phyloP scores from a whole-genome alignment of 2,888 invertebrate genomes.

The Nephrotoma flavescens region DNA sequence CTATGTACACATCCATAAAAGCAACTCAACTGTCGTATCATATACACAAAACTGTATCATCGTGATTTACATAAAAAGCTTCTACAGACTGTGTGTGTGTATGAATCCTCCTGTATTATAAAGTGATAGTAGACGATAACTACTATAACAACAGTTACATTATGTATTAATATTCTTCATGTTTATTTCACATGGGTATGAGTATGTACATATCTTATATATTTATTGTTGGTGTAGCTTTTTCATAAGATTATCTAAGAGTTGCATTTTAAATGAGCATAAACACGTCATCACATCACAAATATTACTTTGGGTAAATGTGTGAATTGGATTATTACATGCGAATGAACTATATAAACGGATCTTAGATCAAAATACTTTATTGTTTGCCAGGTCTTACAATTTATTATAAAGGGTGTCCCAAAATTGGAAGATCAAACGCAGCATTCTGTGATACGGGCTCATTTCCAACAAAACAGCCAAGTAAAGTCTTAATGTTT shows the following conservation, averaged over 20 bases:
- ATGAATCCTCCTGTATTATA: not conserved
- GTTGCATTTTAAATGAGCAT: not conserved
- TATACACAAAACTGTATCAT: not conserved
- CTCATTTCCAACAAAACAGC: no score
- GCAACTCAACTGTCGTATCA: not conserved
- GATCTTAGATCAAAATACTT: not conserved
- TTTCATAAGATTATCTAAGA: not conserved
- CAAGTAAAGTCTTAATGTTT: no score
- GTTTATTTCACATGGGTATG: not conserved
- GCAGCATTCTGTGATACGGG: no score
- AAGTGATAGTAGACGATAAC: not conserved
- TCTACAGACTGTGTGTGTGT: not conserved
- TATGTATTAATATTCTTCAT: not conserved
- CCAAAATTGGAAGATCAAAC: no score
- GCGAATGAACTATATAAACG: not conserved
- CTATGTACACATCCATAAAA: not conserved
- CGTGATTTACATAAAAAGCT: not conserved
- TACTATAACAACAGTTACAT: not conserved
- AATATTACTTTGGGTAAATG: not conserved
- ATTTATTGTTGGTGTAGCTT: no score
- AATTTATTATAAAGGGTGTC: not conserved
- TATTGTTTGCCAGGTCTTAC: not conserved
- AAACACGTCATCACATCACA: not conserved
- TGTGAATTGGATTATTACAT: not conserved
- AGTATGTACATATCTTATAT: not conserved